Conservation (phyloP, 2,113 vertebrate species). For the Plecturocebus donacophilus region DNA sequence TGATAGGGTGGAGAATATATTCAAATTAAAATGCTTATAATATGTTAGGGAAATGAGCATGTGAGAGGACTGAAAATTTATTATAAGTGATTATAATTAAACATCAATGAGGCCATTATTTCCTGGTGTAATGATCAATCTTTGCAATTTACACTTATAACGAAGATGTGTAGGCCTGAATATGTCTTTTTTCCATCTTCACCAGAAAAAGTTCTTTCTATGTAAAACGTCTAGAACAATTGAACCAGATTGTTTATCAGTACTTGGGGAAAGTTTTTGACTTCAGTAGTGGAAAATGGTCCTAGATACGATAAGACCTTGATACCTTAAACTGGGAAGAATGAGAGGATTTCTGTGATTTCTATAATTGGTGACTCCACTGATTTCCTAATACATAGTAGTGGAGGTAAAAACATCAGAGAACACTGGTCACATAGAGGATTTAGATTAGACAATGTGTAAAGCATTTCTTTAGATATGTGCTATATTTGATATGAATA, state of each 20-base stretch:
- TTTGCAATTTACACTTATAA: background rate
- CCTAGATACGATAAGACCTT: background rate
- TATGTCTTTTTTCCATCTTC: background rate
- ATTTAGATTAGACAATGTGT: background rate
- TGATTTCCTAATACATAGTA: background rate
- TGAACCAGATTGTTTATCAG: background rate
- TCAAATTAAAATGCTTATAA: background rate
- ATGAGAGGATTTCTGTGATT: background rate
- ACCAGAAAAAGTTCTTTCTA: background rate
- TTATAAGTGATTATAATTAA: background rate
- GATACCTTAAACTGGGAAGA: rapidly evolving
- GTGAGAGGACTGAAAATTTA: background rate
- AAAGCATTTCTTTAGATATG: background rate
- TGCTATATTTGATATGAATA: background rate
- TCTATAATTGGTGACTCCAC: background rate
- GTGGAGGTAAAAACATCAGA: rapidly evolving
- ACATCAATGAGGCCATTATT: background rate
- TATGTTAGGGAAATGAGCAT: background rate
- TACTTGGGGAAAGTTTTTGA: background rate
- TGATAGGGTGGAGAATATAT: background rate
- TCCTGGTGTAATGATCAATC: background rate
- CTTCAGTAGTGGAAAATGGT: background rate
- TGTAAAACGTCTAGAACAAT: background rate
- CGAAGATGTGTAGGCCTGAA: rapidly evolving
- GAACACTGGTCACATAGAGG: rapidly evolving